Base-by-base conservation (phyloP, 2,113 vertebrate genomes). In the Zosterops lateralis region DNA sequence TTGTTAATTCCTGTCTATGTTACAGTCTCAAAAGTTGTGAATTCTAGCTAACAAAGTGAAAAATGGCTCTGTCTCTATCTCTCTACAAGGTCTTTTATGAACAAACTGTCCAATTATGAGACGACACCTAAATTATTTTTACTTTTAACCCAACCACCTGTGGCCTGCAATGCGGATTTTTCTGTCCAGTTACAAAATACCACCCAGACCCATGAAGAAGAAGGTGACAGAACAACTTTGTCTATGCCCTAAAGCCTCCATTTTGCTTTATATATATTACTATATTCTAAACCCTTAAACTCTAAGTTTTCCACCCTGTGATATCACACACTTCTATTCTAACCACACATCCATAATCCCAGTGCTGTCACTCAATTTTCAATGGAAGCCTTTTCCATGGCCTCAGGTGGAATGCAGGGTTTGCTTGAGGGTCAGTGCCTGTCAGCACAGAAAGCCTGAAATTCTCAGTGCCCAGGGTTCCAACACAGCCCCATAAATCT, bases 111-210 rank as follows among this genome's bases (percentile, higher is more conserved):
- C 32, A 58, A 3, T 34, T 58, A 34, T 16, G 14, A 24, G 14
- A 24, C 16, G 21, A 58, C 20, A 57, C 32, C 9, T 57, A 21
- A n/a, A 14, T 21, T 32, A n/a, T 21, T 21, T 57, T 22, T 21
- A 56, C 32, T 57, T n/a, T 22, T 57, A n/a, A n/a, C 12, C 53
- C 19, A 57, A 57, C 8, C 32, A n/a, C 8, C 54, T 2, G 8
- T n/a, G 32, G 32, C 5, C 19, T 3, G 3, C 31, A 56, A 14
- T 14, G 31, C 0, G 3, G 54, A n/a, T n/a, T 56, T n/a, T n/a
- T 21, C 54, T n/a, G 6, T 5, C 31, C 54, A n/a, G 14, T 21
- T 9, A 34, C 20, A 57, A 22, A 21, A 34, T 6, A 9, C 20
- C 32, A 57, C 32, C 4, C 32, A n/a, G 14, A n/a, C 32, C 20